Base-by-base conservation (phyloP, 1,140 invertebrate genomes). In the Telenomus remus region DNA sequence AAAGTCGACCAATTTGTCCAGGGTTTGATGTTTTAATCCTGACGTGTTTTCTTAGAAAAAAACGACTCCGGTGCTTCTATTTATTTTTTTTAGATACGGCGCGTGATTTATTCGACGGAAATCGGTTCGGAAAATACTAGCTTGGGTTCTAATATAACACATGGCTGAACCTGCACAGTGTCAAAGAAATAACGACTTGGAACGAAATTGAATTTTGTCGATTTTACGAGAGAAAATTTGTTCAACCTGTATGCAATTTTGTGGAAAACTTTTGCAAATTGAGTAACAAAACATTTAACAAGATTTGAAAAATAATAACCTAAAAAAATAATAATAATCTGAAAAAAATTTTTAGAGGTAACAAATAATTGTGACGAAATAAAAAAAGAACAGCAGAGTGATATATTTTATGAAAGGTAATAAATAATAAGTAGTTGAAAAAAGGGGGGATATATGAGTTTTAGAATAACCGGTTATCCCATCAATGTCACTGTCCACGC, bases 391-490 rank as follows among this genome's bases (percentile, higher is more conserved):
- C 60, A 60, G 47, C 50, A 46, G 44, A 56, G 61, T 60, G 49
- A 6, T 35, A 35, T 35, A 5, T 53, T 59, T 48, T 10, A 39
- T 39, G 53, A 70, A 61, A 70, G 19, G 47, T 49, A 70, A 70
- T 61, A 39, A 55, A 56, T 56, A 55, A 70, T n/a, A 51, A 53
- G n/a, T 15, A 1, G 61, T 4, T 3, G 51, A 14, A 2, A 19
- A 19, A 47, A 7, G 44, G 42, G 50, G 33, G 35, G 5, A 10
- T 35, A 5, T 3, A 43, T 11, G 39, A 6, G n/a, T 4, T 43
- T 76, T 70, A 61, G 66, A 43, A 49, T 43, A 76, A 76, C 74
- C 74, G 74, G 74, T 76, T 68, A 34, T 35, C 64, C 48, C 75
- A 35, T 77, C 69, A 77, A 69, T 77, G 75, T 73, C 69, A 72